phyloP scores from a whole-genome alignment of 2,113 vertebrate genomes.

The Siniperca knerii region DNA sequence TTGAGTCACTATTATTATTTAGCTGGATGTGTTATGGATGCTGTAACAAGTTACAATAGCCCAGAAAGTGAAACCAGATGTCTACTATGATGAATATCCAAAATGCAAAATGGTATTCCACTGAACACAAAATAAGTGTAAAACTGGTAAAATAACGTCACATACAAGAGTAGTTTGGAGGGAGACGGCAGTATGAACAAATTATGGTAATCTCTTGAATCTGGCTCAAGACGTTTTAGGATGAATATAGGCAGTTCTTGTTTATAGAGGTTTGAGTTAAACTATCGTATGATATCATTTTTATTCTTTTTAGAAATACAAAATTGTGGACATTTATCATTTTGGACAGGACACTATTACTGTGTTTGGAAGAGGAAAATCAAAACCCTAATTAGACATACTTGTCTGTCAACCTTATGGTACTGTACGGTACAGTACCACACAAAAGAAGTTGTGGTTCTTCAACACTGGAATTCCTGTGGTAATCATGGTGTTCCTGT shows the following conservation, averaged over 20 bases:
- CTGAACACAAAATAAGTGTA: conserved; percentile 14
- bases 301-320: conserved; percentile 17
- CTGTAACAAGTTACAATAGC: conserved; percentile 44
- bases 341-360: conserved; percentile 36
- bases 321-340: conserved; percentile 38
- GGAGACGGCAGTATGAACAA: not conserved
- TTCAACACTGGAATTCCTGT: conserved; percentile 63
- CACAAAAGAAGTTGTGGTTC: conserved; percentile 52
- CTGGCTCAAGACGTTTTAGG: not conserved
- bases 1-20: conserved; percentile 56
- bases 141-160: conserved; percentile 7
- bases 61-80: conserved; percentile 67
- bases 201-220: not conserved
- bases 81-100: conserved; percentile 22
- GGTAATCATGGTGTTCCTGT: conserved; percentile 61
- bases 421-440: conserved; percentile 46
- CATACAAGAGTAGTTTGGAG: conserved; percentile 20
- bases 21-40: conserved; percentile 46
- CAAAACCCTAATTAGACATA: conserved; percentile 49
- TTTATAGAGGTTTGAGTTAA: not conserved
- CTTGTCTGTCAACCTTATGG: conserved; percentile 42
- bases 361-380: conserved; percentile 37
- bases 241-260: not conserved
- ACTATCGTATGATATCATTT: conserved; percentile 21
- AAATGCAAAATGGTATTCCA: conserved; percentile 25